Conservation (phyloP, 1,140 invertebrate genomes). For the Hyles euphorbiae region DNA sequence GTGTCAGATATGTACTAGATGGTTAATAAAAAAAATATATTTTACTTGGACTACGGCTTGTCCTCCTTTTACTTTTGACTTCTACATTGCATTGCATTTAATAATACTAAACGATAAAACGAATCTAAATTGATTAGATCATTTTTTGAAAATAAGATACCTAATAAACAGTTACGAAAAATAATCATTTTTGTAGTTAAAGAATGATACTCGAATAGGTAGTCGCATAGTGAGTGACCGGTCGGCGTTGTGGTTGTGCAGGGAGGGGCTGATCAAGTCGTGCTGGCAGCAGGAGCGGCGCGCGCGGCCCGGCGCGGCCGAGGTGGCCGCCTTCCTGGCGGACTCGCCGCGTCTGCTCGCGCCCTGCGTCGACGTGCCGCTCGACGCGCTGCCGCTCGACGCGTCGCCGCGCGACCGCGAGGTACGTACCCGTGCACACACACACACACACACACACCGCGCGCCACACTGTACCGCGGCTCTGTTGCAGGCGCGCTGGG, state of each 20-base stretch:
- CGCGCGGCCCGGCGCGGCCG: constrained; percentile 82
- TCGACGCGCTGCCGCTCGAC: constrained; percentile 51
- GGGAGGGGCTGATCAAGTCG: constrained; percentile 81
- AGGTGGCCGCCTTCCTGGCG: constrained; percentile 72
- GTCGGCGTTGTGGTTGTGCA: constrained; percentile 40
- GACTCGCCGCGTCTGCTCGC: constrained; percentile 82
- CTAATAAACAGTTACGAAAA: too few relatives aligned
- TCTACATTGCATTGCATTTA: too few relatives aligned
- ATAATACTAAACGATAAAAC: too few relatives aligned
- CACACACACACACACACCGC: background rate
- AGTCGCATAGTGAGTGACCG: too few relatives aligned
- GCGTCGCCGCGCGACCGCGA: constrained; percentile 28
- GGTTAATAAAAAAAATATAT: too few relatives aligned
- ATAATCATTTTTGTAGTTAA: too few relatives aligned
- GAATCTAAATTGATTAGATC: too few relatives aligned
- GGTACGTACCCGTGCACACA: background rate
- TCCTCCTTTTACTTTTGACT: too few relatives aligned
- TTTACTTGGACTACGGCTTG: too few relatives aligned
- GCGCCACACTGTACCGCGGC: background rate
- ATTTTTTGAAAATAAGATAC: too few relatives aligned
- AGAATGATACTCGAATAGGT: too few relatives aligned
- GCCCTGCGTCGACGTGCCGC: constrained; percentile 87
- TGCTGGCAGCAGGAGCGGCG: constrained; percentile 85
- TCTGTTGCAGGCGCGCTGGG: constrained; percentile 42
- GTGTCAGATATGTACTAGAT: too few relatives aligned